Evolutionary conservation across 2,797 vertebrate species (phyloP).

Genomic region (Propithecus perrieri): DNA sequence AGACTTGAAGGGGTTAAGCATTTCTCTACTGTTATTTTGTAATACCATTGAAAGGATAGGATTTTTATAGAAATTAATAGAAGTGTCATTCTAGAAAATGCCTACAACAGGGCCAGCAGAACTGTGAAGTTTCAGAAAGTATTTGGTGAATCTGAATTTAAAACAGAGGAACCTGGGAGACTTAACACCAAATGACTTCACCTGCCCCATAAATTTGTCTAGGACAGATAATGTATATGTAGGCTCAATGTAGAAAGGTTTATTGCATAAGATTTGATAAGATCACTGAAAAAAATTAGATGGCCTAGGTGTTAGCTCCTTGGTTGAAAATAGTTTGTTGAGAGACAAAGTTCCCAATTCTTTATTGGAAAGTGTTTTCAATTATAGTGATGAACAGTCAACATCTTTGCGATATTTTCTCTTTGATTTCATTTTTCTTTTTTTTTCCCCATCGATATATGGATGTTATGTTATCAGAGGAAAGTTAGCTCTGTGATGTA

Average conservation of each 20-base stretch:
- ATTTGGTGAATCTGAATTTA: neutral
- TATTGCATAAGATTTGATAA: neutral
- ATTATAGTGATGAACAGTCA: neutral
- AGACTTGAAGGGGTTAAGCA: neutral
- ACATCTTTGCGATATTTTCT: neutral
- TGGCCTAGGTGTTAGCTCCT: neutral
- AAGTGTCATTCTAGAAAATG: neutral
- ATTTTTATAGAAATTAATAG: neutral
- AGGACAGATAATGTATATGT: neutral
- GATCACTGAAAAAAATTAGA: neutral
- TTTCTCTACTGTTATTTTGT: neutral
- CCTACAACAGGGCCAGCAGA: neutral
- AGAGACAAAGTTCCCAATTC: neutral
- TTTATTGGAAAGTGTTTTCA: conserved; percentile 19
- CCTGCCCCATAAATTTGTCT: neutral
- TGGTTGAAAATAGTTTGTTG: neutral
- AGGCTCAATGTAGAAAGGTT: neutral
- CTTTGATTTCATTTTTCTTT: neutral
- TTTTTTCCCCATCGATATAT: neutral
- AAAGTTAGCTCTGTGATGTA: neutral
- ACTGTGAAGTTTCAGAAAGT: neutral
- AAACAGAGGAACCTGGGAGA: neutral
- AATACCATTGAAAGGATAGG: neutral
- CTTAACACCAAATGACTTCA: neutral
- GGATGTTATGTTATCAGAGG: neutral